Evolutionary conservation across 2,797 vertebrate genomes (phyloP).

Genomic region (Amphiprion clarkii): DNA sequence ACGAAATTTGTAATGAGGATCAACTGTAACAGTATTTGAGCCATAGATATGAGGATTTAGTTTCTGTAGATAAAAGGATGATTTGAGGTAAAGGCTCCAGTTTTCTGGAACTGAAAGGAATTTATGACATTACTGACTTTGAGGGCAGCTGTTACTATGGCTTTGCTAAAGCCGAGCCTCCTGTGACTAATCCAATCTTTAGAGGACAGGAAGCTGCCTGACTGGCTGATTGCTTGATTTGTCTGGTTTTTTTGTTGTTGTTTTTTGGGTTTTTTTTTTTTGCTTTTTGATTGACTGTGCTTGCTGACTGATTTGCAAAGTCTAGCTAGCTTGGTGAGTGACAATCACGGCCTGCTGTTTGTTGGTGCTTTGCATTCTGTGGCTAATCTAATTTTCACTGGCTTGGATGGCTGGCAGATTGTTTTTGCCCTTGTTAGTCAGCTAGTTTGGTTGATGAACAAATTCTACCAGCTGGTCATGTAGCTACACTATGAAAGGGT

Average conservation of each 20-base stretch:
- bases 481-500: neutral
- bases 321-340: conserved; percentile 11
- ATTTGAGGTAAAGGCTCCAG: neutral
- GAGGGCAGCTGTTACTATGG: conserved; percentile 37
- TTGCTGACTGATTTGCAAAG: conserved; percentile 40
- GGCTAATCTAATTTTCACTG: conserved; percentile 35
- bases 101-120: conserved; percentile 21
- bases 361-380: conserved; percentile 14
- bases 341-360: conserved; percentile 13
- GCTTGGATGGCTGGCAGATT: conserved; percentile 13
- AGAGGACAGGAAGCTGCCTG: conserved; percentile 30
- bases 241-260: conserved; percentile 18
- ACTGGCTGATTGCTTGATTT: conserved; percentile 37
- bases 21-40: neutral
- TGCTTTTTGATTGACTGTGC: conserved; percentile 11
- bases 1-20: neutral
- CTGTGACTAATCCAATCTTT: conserved; percentile 52
- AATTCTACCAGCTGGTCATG: conserved; percentile 17
- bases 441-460: conserved; percentile 9
- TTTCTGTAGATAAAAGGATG: neutral
- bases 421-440: conserved; percentile 16
- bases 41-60: neutral
- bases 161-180: conserved; percentile 25
- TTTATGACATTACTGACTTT: conserved; percentile 16
- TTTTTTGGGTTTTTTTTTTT: too few relatives aligned